These are phyloP conservation scores for Coremacera marginata DNA, from an alignment of 2,888 invertebrate genomes.

Conservation along the genomic window DNA sequence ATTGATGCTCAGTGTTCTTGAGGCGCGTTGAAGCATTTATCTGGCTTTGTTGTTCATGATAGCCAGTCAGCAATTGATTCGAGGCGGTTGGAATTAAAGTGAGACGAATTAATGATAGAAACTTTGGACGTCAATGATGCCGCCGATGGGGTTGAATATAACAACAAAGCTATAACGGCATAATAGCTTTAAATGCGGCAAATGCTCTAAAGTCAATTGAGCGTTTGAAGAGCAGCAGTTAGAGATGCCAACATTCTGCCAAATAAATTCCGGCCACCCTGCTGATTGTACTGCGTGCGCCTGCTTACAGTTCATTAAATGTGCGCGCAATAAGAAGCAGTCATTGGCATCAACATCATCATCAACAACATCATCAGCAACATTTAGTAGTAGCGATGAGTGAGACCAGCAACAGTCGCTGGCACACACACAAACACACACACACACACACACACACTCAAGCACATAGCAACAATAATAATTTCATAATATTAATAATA, in stretches of 20 bases:
- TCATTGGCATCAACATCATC: slow-evolving; percentile 30
- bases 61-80: slow-evolving; percentile 11
- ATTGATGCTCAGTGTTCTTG: background rate
- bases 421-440: slow-evolving; percentile 20
- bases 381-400: slow-evolving; percentile 37
- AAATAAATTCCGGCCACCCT: background rate
- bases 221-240: background rate
- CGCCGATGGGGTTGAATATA: background rate
- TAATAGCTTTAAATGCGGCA: slow-evolving; percentile 4
- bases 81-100: background rate
- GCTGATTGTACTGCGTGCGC: background rate
- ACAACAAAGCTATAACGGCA: background rate
- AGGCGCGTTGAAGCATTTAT: slow-evolving; percentile 9
- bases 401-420: slow-evolving; percentile 21
- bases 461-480: slow-evolving; percentile 12
- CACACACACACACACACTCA: background rate
- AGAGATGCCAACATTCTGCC: background rate
- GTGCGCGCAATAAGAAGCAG: slow-evolving; percentile 27
- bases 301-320: slow-evolving; percentile 37
- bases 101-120: slow-evolving; percentile 16
- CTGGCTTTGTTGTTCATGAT: background rate
- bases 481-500: slow-evolving; percentile 53
- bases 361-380: slow-evolving; percentile 12
- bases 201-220: slow-evolving; percentile 25
- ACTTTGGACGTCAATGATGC: background rate